Conservation (phyloP, 2,888 invertebrate genomes). For the Adelphocoris suturalis region DNA sequence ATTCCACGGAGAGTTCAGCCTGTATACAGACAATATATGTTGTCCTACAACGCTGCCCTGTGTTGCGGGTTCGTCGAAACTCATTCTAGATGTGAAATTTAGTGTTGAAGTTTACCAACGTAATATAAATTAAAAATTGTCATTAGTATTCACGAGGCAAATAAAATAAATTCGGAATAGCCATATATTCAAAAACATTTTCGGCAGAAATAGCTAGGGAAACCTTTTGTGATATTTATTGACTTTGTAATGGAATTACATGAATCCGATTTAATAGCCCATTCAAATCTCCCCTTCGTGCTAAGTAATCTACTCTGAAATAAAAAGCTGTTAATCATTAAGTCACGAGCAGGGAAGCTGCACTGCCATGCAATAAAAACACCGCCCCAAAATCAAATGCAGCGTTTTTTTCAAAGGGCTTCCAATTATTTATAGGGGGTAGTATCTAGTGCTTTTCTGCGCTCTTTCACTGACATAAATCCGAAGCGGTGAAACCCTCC, state of each 20-base stretch:
- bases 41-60: no score
- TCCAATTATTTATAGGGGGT: conserved; percentile 31
- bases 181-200: no score
- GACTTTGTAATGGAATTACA: conserved; percentile 14
- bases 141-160: no score
- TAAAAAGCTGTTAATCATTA: conserved; percentile 17
- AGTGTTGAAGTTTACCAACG: no score
- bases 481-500: neutral
- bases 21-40: no score
- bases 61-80: no score
- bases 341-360: conserved; percentile 17
- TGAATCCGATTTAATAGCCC: conserved; percentile 1
- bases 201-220: no score
- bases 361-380: conserved; percentile 5
- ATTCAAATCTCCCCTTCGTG: neutral
- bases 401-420: conserved; percentile 4
- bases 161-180: no score
- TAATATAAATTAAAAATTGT: no score
- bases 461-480: conserved; percentile 4
- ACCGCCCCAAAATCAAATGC: conserved; percentile 31
- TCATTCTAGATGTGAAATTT: no score
- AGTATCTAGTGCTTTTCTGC: conserved; percentile 23
- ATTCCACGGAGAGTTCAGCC: no score
- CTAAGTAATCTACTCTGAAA: conserved; percentile 15
- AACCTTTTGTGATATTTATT: neutral